Conservation (phyloP, 1,140 invertebrate genomes). For the Vollenhovia emeryi region DNA sequence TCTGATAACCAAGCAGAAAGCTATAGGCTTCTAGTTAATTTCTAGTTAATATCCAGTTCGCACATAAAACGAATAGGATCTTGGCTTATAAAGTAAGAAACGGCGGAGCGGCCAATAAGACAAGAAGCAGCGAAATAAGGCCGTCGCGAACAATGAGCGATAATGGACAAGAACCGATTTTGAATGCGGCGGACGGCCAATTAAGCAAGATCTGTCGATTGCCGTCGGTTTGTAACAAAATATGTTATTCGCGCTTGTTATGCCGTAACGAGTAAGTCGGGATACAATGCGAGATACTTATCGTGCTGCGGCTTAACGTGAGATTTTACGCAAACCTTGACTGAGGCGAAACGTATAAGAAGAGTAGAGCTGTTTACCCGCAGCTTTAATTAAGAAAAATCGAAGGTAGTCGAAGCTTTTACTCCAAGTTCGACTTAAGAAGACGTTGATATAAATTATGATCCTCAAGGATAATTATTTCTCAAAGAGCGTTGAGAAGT, state of each 20-base stretch:
- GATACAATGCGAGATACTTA: neutral
- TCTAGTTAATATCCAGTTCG: constrained; percentile 7
- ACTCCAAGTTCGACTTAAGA: neutral
- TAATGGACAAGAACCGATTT: neutral
- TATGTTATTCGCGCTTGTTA: neutral
- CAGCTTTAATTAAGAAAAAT: neutral
- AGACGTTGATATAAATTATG: constrained; percentile 6
- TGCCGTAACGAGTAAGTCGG: neutral
- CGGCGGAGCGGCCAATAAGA: neutral
- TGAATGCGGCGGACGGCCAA: neutral
- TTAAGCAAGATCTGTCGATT: neutral
- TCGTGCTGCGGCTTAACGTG: neutral
- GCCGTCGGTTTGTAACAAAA: neutral
- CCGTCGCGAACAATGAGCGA: neutral
- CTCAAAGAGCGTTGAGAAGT: neutral
- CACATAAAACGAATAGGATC: neutral
- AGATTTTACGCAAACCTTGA: neutral
- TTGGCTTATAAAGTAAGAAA: neutral
- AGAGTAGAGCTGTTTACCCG: neutral
- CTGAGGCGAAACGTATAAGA: neutral
- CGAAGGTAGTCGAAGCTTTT: neutral
- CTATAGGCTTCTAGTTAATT: neutral
- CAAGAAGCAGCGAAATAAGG: constrained; percentile 17
- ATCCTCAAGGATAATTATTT: constrained; percentile 10
- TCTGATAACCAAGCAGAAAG: neutral